Base-by-base conservation (phyloP, 2,113 vertebrate genomes). In the Vulpes ferrilata region DNA sequence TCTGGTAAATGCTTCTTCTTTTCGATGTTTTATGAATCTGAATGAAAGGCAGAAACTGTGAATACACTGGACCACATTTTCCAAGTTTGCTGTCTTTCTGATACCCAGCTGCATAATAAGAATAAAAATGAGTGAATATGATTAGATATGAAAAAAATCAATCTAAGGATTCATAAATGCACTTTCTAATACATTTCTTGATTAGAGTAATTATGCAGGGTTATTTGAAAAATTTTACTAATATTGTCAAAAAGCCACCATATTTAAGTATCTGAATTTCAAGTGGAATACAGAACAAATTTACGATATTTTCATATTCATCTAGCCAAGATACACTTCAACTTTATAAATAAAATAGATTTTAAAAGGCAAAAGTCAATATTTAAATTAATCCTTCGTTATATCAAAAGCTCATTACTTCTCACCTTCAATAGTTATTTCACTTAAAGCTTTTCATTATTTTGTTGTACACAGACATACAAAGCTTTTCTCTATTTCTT, bases 331-430 rank as follows among this genome's bases (percentile, higher is more conserved):
- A 93, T 30, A 94, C 2, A 97, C 17, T 95, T 94, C 11, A 73
- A 73, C 22, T 82, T 95, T 88, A 94, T 67, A 98, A 95, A 82
- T 60, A 32, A n/a, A 95, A 95, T 67, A n/a, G 23, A 53, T 81
- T 96, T 98, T 79, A 91, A 79, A 79, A 12, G 64, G 67, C 48
- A 67, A 96, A 95, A 86, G 6, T 20, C 97, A 96, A 38, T 90
- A 95, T 73, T 96, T 93, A 90, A 98, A 85, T 92, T n/a, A 93
- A 78, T 69, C 35, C 79, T 89, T 98, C 96, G 93, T 88, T 43
- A 85, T 48, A 25, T 73, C 81, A 90, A 88, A 98, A 59, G 51
- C 17, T 97, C 90, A 79, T 73, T 88, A 88, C 60, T 97, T 83
- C 78, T 93, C 76, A 95, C 53, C 90, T 91, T 57, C n/a, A 67